These are phyloP conservation scores for Eciton burchellii DNA, from an alignment of 1,140 invertebrate genomes.

Conservation along the genomic window DNA sequence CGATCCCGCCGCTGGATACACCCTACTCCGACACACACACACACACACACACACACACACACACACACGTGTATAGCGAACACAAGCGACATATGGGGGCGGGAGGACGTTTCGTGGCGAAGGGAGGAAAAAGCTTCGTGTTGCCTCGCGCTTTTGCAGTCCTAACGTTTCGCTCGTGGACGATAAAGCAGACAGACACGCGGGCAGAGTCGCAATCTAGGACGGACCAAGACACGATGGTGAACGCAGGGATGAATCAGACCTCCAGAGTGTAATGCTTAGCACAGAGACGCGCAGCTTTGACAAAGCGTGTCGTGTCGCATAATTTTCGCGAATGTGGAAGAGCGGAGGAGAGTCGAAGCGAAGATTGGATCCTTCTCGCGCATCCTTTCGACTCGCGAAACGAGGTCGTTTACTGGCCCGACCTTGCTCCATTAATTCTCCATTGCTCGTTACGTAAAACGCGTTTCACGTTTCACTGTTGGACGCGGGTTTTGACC, in stretches of 20 bases:
- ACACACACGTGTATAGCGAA: conserved; percentile 60
- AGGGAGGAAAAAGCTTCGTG: conserved; percentile 48
- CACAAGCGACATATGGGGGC: conserved; percentile 62
- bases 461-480: too few relatives aligned
- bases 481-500: too few relatives aligned
- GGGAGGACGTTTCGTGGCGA: conserved; percentile 31
- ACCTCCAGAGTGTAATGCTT: conserved; percentile 27
- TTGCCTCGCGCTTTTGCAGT: conserved; percentile 18
- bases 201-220: conserved; percentile 15
- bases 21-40: conserved; percentile 10
- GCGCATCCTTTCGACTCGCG: too few relatives aligned
- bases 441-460: too few relatives aligned
- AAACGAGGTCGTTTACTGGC: too few relatives aligned
- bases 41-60: conserved; percentile 37
- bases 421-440: too few relatives aligned
- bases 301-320: not conserved
- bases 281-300: not conserved
- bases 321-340: not conserved
- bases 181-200: conserved; percentile 45
- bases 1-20: not conserved
- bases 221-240: too few relatives aligned
- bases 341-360: not conserved
- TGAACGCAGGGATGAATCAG: too few relatives aligned
- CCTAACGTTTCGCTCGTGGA: not conserved
- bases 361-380: too few relatives aligned